Evolutionary conservation across 2,113 vertebrate species (phyloP), one percentile per base, ranked within the genome.

Genomic region (Cepphus grylle): DNA sequence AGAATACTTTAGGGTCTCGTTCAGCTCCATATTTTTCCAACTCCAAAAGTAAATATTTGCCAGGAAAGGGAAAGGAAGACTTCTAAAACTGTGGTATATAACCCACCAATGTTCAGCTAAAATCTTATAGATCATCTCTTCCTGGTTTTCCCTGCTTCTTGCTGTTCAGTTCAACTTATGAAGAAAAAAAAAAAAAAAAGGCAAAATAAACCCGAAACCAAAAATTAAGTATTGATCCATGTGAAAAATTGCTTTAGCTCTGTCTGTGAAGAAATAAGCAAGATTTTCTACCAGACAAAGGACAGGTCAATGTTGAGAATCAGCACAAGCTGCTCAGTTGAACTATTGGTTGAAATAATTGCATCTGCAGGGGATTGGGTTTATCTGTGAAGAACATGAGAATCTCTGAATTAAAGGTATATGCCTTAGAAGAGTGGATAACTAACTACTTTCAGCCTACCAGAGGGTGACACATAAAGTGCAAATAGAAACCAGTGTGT

Each of bases 211-310:
- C 20, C 26, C 1, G 1, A 88, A 86, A 29, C 45, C 11, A 91
- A 93, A 96, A 85, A 94, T 94, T 96, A 94, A 85, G 76, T 93
- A 96, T 92, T 92, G 92, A 96, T 96, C 90, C 21, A n/a, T 45
- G 47, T 81, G 82, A 88, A 96, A 96, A 96, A 92, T 90, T 67
- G 43, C 52, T 93, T 90, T 89, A 90, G 45, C 69, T 90, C 55
- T 67, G 21, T n/a, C 88, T 94, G n/a, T 74, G 59, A 84, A 92
- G 63, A 85, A 86, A 86, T 58, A 62, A 73, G 69, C 8, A 47
- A 92, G 52, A 72, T 91, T 90, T 90, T 91, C 69, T 81, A 45
- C 40, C 56, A 86, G 59, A 88, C 65, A 92, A 93, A 92, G 65
- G 52, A 67, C 34, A 76, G 45, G 84, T 94, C 94, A 91, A 50